phyloP scores from a whole-genome alignment of 2,888 invertebrate genomes.

The Sinhomidia bicolor region DNA sequence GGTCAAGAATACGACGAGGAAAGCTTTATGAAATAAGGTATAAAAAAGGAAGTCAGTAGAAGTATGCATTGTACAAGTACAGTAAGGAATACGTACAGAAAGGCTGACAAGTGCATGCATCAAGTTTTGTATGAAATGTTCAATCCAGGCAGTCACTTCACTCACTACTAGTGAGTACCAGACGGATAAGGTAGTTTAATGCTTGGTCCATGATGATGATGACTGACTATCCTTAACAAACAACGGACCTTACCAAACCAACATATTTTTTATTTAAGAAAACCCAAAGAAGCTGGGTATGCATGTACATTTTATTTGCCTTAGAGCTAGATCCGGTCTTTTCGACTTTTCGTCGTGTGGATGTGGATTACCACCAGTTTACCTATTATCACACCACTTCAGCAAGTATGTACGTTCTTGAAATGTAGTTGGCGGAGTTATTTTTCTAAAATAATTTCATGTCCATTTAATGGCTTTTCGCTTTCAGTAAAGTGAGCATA shows the following conservation, averaged over 20 bases:
- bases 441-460: background rate
- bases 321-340: conserved; percentile 30
- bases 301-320: background rate
- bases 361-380: background rate
- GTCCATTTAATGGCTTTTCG: background rate
- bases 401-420: background rate
- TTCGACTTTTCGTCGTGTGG: too few relatives aligned
- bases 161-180: too few relatives aligned
- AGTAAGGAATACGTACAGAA: background rate
- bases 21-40: too few relatives aligned
- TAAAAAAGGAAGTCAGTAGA: background rate
- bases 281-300: background rate
- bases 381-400: background rate
- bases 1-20: background rate
- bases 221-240: too few relatives aligned
- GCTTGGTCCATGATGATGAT: background rate
- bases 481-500: background rate
- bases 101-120: too few relatives aligned
- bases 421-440: background rate
- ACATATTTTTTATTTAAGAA: background rate
- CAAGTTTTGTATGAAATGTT: too few relatives aligned
- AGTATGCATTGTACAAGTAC: background rate
- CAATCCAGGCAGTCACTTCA: too few relatives aligned
- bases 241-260: too few relatives aligned
- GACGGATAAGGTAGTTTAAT: too few relatives aligned